Evolutionary conservation across 2,888 invertebrate genomes (phyloP), one percentile per base, ranked within the genome.

Genomic region (Harpagoxenus sublaevis): DNA sequence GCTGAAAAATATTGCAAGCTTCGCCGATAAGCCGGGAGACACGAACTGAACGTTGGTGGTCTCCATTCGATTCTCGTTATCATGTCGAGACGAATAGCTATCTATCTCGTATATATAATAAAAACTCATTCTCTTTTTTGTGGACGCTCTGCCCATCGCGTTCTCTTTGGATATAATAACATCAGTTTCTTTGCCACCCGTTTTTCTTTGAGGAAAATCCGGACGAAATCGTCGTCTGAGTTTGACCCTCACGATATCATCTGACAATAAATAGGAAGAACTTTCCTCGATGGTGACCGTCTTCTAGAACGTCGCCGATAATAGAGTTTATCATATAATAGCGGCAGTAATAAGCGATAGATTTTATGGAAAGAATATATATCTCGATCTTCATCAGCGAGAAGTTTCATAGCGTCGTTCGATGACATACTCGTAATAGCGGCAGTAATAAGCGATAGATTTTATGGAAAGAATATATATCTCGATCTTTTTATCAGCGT

Each of bases 121-220:
- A 2, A 77, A n/a, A 53, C 51, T 31, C 15, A 18, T 8, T 42
- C 28, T 51, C n/a, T 10, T 18, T 63, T 78, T 31, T 42, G 28
- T 12, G n/a, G 5, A 66, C 15, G 23, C 12, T 35, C 12, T n/a
- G n/a, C 12, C 3, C 42, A 12, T 42, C 66, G 18, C 12, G 15
- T 31, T 6, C 28, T 3, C 42, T 53, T 31, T 42, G 15, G 66
- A 68, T 55, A 45, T 78, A 68, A 63, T 48, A 55, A 78, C 9
- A 31, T 42, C 42, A 68, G 28, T n/a, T 68, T 55, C 6, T 15
- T 35, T 10, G 35, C 48, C 9, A 18, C 1, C 39, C 15, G 8
- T 55, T 78, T 78, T 78, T 68, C 55, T 45, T 35, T 35, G 45
- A n/a, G 42, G 55, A 55, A 55, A 45, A 78, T 55, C 55, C 42